Base-by-base conservation (phyloP, 2,888 invertebrate genomes). In the Acheta domesticus region DNA sequence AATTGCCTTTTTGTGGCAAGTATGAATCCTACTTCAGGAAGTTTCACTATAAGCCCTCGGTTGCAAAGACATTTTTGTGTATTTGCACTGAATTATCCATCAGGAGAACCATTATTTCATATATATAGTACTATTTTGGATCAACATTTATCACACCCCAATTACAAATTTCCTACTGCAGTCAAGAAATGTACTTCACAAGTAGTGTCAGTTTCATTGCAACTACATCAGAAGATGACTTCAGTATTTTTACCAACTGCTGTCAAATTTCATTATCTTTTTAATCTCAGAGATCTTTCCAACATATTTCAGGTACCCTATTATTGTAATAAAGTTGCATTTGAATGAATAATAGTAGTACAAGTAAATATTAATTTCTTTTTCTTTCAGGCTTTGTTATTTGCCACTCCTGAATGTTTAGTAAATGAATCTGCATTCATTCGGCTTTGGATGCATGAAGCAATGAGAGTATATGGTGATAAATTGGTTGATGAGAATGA, bases 1-100 rank as follows among this genome's bases (percentile, higher is more conserved):
- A 96, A 97, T 86, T 95, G 96, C 75, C 97, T 97, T 89, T 97
- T 97, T 86, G 93, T 97, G 21, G 94, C 97, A 0, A 96, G 96
- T 86, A 98, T 98, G 98, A 98, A 98, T 87, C 98, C 98, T 0
- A 96, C 97, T 0, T 95, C 97, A 20, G 98, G 98, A 23, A 96
- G 96, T 79, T 98, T 98, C 86, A 96, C 96, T 21, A 97, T 98
- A 80, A 94, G 97, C 88, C 92, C 96, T 0, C 90, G 98, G 73
- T 89, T 98, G 19, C 97, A 97, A 86, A 88, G 96, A 80, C 96
- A 96, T 85, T 96, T 96, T 86, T 93, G 94, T 83, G 94, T 94
- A 0, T 96, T 96, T 86, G 94, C 95, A 75, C 92, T 95, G 77
- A 93, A 96, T 87, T 96, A 95, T 85, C 97, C 97, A 4, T 92